These are phyloP conservation scores for Zaprionus vittiger DNA, from an alignment of 1,140 invertebrate genomes.

Conservation along the genomic window DNA sequence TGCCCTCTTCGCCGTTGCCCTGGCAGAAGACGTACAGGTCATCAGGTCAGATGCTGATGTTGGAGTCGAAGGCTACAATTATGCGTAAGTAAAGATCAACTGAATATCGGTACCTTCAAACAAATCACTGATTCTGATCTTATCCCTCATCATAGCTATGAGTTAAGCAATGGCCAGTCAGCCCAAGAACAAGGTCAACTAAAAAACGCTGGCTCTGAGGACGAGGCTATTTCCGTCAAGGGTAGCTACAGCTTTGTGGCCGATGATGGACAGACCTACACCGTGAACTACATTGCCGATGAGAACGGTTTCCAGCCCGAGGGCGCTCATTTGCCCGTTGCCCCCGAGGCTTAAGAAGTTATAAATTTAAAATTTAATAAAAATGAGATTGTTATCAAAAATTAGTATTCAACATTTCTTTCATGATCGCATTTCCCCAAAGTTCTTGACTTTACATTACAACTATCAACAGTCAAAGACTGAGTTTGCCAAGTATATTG, in stretches of 20 bases:
- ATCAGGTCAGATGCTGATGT: conserved; percentile 80
- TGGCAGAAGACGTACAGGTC: conserved; percentile 68
- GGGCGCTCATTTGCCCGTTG: conserved; percentile 87
- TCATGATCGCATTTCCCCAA: not conserved
- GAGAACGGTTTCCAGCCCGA: conserved; percentile 90
- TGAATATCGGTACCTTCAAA: too few relatives aligned
- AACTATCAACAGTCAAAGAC: too few relatives aligned
- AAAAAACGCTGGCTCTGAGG: conserved; percentile 44
- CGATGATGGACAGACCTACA: conserved; percentile 87
- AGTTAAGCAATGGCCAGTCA: conserved; percentile 35
- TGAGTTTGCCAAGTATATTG: too few relatives aligned
- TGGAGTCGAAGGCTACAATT: conserved; percentile 81
- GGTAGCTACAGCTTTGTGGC: conserved; percentile 86
- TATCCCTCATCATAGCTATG: conserved; percentile 28
- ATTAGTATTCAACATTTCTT: not conserved
- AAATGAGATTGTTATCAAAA: conserved; percentile 1
- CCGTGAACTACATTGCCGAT: conserved; percentile 89
- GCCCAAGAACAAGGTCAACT: conserved; percentile 31
- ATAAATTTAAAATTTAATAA: conserved; percentile 21
- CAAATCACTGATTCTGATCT: not conserved
- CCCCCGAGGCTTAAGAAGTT: conserved; percentile 29
- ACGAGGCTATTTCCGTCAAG: conserved; percentile 84
- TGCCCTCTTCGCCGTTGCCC: conserved; percentile 61
- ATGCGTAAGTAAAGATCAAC: conserved; percentile 82
- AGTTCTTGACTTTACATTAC: too few relatives aligned